phyloP scores from a whole-genome alignment of 64 coral and sea anemone genomes.

The Hydrozoanthus tunicans region DNA sequence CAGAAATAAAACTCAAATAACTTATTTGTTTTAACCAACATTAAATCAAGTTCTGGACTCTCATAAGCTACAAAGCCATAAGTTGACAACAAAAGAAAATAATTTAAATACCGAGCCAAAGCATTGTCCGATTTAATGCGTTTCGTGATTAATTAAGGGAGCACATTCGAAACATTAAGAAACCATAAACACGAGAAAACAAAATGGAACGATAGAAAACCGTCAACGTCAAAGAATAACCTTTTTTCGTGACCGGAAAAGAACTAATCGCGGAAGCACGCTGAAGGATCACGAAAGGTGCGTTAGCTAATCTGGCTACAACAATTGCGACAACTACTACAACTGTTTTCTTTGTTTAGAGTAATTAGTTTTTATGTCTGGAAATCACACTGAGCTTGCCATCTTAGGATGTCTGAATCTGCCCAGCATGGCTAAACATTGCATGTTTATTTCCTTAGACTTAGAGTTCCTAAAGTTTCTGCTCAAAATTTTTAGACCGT shows the following conservation, averaged over 20 bases:
- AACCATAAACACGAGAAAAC: not conserved
- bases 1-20: too few relatives aligned
- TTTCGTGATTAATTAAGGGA: too few relatives aligned
- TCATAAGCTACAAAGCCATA: too few relatives aligned
- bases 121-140: too few relatives aligned
- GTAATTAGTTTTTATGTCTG: constrained; percentile 9
- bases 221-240: constrained; percentile 6
- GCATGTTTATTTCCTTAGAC: not conserved
- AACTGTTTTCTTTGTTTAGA: constrained; percentile 44
- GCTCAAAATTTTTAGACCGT: too few relatives aligned
- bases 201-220: constrained; percentile 10
- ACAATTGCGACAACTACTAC: constrained; percentile 12
- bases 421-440: not conserved
- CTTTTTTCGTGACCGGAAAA: constrained; percentile 31
- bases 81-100: too few relatives aligned
- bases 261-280: constrained; percentile 1
- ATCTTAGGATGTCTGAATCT: not conserved
- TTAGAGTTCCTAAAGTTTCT: too few relatives aligned
- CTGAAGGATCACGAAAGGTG: not conserved
- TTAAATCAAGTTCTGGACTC: too few relatives aligned
- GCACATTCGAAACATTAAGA: too few relatives aligned
- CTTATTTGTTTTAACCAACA: too few relatives aligned
- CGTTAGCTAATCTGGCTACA: not conserved
- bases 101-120: too few relatives aligned
- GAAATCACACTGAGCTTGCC: not conserved